Conservation (phyloP, 1,140 invertebrate species). For the Eupristina koningsbergeri region DNA sequence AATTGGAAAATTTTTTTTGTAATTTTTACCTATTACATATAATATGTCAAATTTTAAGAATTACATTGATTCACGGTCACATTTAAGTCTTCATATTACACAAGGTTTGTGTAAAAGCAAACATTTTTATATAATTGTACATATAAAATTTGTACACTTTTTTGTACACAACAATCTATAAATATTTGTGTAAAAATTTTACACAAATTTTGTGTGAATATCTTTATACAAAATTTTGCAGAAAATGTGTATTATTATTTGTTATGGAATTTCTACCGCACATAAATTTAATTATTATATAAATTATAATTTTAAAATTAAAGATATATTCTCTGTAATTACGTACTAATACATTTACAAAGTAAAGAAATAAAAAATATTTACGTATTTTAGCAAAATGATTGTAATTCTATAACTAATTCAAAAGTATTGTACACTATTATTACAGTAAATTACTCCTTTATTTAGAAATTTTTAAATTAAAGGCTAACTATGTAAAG, state of each 20-base stretch:
- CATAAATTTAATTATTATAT: not conserved
- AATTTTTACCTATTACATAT: not conserved
- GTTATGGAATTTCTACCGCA: not conserved
- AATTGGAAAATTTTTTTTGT: not conserved
- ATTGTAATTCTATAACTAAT: not conserved
- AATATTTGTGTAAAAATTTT: slow-evolving; percentile 21
- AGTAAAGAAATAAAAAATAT: not conserved
- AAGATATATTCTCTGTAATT: not conserved
- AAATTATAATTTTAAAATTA: not conserved
- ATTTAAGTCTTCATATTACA: slow-evolving; percentile 3
- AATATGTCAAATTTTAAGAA: not conserved
- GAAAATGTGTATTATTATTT: slow-evolving; percentile 14
- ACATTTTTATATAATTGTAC: slow-evolving; percentile 1
- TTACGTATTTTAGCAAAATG: not conserved
- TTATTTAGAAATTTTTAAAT: slow-evolving; percentile 9
- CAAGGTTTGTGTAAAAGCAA: slow-evolving; percentile 4
- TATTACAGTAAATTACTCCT: not conserved
- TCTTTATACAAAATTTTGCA: slow-evolving; percentile 12
- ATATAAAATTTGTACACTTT: slow-evolving; percentile 24
- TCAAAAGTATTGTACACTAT: not conserved
- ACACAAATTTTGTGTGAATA: slow-evolving; percentile 32
- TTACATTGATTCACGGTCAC: not conserved
- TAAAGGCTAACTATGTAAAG: slow-evolving; percentile 18
- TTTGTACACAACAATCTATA: not conserved
- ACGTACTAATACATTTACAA: not conserved